A percentile compares a stretch with the other conserved stretches of the same genome.
Conservation (phyloP, 2,113 vertebrate species). For the Rhipidura dahli region DNA sequence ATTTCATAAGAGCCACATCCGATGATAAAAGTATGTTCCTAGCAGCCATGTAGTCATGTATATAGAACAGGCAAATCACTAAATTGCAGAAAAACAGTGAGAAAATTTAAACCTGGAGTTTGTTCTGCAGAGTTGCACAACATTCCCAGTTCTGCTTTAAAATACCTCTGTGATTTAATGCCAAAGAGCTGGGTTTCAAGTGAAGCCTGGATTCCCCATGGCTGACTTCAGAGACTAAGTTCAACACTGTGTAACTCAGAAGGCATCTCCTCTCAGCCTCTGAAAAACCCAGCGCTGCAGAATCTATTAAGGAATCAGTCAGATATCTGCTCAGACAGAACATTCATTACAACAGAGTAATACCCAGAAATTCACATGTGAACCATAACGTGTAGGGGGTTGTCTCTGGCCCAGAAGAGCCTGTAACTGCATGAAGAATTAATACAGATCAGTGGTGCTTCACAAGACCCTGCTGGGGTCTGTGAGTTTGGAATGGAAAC, state of each 20-base stretch:
- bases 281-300: not conserved
- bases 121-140: not conserved
- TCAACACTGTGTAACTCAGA: not conserved
- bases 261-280: not conserved
- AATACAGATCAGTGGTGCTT: not conserved
- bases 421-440: not conserved
- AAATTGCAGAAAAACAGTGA: not conserved
- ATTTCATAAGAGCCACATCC: not conserved
- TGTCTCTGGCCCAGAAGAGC: not conserved
- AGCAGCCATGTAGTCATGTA: not conserved
- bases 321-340: not conserved
- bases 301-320: not conserved
- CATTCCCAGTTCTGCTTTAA: not conserved
- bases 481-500: not conserved
- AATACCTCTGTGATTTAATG: not conserved
- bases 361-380: not conserved
- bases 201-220: not conserved
- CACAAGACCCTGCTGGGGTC: accelerated
- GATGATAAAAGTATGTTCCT: not conserved
- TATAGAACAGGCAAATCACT: conserved; percentile 30
- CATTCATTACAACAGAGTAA: not conserved
- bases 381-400: not conserved
- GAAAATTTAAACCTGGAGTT: not conserved
- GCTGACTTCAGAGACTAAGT: not conserved
- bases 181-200: not conserved